Evolutionary conservation across 2,113 vertebrate species (phyloP).

Genomic region (Chlorodrepanis virens): DNA sequence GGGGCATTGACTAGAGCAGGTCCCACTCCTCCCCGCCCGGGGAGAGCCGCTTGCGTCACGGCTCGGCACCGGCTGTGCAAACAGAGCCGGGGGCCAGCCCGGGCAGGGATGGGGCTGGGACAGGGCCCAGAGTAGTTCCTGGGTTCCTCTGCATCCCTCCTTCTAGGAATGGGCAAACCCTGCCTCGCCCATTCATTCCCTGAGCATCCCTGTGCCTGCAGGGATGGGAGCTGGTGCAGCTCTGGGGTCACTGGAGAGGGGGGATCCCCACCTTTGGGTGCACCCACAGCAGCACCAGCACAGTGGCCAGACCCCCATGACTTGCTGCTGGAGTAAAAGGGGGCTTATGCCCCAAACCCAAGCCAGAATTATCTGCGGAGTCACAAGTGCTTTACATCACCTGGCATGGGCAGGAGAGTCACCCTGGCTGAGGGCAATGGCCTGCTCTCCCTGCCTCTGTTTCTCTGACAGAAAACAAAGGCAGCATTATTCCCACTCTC

Average conservation of each 20-base stretch:
- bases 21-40: background rate
- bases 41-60: background rate
- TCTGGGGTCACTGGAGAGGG: background rate
- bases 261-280: background rate
- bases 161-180: slow-evolving; percentile 15
- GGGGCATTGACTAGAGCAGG: background rate
- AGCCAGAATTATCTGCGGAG: background rate
- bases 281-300: background rate
- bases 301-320: background rate
- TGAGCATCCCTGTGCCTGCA: fast-evolving
- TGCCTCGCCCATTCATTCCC: background rate
- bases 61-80: background rate
- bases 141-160: background rate
- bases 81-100: background rate
- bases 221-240: background rate
- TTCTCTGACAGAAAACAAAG: background rate
- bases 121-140: background rate
- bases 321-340: background rate
- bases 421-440: fast-evolving
- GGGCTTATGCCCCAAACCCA: background rate
- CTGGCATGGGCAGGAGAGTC: fast-evolving
- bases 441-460: background rate
- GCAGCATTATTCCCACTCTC: background rate
- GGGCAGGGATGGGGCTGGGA: background rate
- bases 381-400: background rate